These are phyloP conservation scores for Drosophila borborema DNA, from an alignment of 2,888 invertebrate species.

Conservation along the genomic window DNA sequence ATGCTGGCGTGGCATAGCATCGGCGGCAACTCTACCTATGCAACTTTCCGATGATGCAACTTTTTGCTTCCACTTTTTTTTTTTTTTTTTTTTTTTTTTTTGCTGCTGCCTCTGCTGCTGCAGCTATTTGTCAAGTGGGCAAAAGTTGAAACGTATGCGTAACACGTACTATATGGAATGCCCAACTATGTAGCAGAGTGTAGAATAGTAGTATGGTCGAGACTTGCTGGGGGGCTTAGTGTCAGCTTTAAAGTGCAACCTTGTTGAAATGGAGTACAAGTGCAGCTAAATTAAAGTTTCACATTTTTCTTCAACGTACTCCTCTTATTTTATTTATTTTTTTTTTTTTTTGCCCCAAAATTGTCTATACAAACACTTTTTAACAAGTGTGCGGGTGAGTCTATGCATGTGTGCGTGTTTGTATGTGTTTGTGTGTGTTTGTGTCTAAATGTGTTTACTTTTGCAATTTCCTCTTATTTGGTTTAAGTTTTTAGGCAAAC, in stretches of 20 bases:
- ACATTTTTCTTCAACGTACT: slow-evolving; percentile 46
- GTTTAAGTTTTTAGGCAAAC: slow-evolving; percentile 75
- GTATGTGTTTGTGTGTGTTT: slow-evolving; percentile 36
- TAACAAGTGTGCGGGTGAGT: slow-evolving; percentile 26
- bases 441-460: slow-evolving; percentile 76
- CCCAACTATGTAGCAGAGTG: slow-evolving; percentile 61
- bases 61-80: slow-evolving; percentile 17
- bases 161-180: slow-evolving; percentile 78
- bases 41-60: slow-evolving; percentile 37
- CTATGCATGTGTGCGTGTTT: slow-evolving; percentile 36
- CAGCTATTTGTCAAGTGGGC: slow-evolving; percentile 66
- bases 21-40: slow-evolving; percentile 33
- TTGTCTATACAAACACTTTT: slow-evolving; percentile 45
- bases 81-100: fast-evolving
- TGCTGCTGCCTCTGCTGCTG: neutral
- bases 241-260: slow-evolving; percentile 56
- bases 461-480: slow-evolving; percentile 77
- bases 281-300: slow-evolving; percentile 75
- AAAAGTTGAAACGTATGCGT: slow-evolving; percentile 68
- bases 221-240: slow-evolving; percentile 38
- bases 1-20: neutral
- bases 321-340: too few species aligned
- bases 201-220: slow-evolving; percentile 30
- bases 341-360: slow-evolving; percentile 12
- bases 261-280: slow-evolving; percentile 67